These are phyloP conservation scores for Eumaeus atala DNA, from an alignment of 1,140 invertebrate genomes.

Conservation along the genomic window DNA sequence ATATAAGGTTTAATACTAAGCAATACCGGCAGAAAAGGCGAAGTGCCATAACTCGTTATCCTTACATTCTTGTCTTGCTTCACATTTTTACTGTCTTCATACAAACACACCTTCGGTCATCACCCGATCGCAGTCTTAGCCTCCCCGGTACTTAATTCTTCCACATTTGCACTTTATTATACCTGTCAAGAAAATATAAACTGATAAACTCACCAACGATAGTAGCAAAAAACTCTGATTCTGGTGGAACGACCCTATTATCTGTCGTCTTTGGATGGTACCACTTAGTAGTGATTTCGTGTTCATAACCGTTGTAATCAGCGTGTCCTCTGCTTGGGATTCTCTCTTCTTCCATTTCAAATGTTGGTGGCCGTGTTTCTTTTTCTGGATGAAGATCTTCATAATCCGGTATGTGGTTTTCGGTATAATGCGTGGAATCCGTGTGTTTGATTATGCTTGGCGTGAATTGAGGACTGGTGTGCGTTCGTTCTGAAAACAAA, in stretches of 20 bases:
- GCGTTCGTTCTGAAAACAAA: constrained; percentile 42
- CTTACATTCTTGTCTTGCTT: no score
- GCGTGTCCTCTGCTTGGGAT: constrained; percentile 33
- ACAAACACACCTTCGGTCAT: no score
- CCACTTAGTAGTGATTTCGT: constrained; percentile 56
- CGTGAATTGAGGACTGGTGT: constrained; percentile 46
- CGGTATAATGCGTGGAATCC: constrained; percentile 41
- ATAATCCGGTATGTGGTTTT: constrained; percentile 55
- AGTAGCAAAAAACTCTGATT: constrained; percentile 44
- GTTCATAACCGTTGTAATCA: constrained; percentile 51
- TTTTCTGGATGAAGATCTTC: constrained; percentile 45
- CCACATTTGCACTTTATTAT: no score
- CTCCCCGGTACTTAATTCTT: no score
- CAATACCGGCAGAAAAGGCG: no score
- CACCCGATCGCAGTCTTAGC: no score
- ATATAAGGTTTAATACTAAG: no score
- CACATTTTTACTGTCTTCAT: no score
- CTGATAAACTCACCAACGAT: constrained; percentile 52
- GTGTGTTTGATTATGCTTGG: constrained; percentile 44
- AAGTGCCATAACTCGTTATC: no score
- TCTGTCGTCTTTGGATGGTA: constrained; percentile 48
- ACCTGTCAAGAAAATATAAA: no score
- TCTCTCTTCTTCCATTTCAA: constrained; percentile 14
- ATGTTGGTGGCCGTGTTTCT: constrained; percentile 47
- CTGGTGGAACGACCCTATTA: constrained; percentile 32